phyloP scores from a whole-genome alignment of 2,888 invertebrate species.

The Tetanocera ferruginea region DNA sequence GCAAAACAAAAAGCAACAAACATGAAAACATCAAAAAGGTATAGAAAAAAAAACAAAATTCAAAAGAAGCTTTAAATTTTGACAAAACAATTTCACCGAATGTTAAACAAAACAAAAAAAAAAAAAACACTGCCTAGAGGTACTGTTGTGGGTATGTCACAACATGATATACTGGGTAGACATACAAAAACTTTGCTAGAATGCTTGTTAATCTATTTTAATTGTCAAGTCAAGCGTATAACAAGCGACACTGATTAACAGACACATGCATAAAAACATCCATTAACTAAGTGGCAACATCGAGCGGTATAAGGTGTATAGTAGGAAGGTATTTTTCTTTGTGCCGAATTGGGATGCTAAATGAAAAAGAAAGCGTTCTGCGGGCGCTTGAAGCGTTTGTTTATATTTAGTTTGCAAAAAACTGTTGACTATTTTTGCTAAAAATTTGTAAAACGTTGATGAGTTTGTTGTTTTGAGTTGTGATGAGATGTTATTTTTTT shows the following conservation, averaged over 20 bases:
- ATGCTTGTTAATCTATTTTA: slow-evolving; percentile 24
- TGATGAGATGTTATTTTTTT: no score
- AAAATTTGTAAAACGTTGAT: no score
- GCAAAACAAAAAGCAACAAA: background rate
- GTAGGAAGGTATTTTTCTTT: background rate
- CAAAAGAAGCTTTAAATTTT: background rate
- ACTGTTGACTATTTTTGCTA: no score
- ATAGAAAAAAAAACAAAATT: background rate
- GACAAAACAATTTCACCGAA: background rate
- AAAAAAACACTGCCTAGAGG: background rate
- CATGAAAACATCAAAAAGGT: background rate
- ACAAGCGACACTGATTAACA: slow-evolving; percentile 25
- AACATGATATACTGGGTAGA: no score
- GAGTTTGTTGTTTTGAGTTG: no score
- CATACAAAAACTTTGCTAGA: no score
- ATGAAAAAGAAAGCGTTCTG: no score
- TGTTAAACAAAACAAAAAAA: no score
- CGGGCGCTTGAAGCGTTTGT: background rate
- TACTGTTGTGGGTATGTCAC: no score
- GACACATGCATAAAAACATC: no score
- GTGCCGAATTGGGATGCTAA: background rate
- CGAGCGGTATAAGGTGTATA: background rate
- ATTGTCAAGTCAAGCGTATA: slow-evolving; percentile 45
- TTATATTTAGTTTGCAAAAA: background rate
- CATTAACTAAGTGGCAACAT: background rate